Conservation (phyloP, 2,113 vertebrate species). For the Oxyura jamaicensis region DNA sequence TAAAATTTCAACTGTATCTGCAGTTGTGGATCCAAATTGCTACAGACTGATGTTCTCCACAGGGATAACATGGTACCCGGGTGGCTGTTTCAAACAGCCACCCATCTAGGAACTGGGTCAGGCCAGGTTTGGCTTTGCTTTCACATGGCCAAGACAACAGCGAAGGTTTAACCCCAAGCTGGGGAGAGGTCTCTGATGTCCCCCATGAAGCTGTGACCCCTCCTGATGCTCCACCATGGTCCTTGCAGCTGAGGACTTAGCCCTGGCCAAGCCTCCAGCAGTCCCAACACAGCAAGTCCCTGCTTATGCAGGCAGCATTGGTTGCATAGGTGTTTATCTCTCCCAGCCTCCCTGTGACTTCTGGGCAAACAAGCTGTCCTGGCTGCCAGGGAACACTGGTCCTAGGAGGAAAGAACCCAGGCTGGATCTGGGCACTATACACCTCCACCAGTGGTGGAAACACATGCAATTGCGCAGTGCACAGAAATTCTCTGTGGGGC, state of each 20-base stretch:
- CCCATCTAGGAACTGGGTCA: not conserved
- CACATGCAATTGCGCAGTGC: not conserved
- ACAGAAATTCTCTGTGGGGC: not conserved
- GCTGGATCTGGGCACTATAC: not conserved
- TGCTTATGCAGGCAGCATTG: not conserved
- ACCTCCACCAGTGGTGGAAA: not conserved
- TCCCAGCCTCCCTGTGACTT: accelerated
- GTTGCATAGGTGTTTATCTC: accelerated
- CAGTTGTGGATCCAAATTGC: not conserved
- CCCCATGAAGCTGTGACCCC: not conserved
- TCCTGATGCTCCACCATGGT: accelerated
- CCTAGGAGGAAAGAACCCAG: not conserved
- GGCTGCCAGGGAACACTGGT: not conserved
- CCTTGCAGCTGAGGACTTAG: not conserved
- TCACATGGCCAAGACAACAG: accelerated
- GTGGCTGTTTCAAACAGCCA: not conserved
- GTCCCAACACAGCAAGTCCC: too few relatives aligned
- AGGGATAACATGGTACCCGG: too few relatives aligned
- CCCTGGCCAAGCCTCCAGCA: not conserved
- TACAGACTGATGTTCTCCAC: not conserved
- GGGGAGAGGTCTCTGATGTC: too few relatives aligned
- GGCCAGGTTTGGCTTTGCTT: not conserved
- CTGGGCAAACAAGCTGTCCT: not conserved
- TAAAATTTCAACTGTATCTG: not conserved
- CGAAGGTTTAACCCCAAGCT: not conserved